These are phyloP conservation scores for Rhagoletis pomonella DNA, from an alignment of 1,140 invertebrate genomes.

Conservation along the genomic window DNA sequence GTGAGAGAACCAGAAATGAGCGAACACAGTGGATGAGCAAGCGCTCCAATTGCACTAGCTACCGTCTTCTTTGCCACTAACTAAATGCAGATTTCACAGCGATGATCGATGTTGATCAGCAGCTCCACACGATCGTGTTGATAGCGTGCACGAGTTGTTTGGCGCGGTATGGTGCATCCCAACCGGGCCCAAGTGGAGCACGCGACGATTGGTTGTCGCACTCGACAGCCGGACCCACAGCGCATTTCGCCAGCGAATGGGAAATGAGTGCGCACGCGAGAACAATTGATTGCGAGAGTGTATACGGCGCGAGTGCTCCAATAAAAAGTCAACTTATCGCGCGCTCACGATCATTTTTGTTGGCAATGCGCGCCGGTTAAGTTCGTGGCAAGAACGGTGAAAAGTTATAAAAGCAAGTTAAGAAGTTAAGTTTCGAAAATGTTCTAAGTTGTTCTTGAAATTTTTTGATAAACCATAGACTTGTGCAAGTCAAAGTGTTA, in stretches of 20 bases:
- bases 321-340: slow-evolving; percentile 53
- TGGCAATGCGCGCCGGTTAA: slow-evolving; percentile 46
- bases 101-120: not conserved
- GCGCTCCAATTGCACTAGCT: not conserved
- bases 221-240: not conserved
- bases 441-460: not conserved
- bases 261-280: not conserved
- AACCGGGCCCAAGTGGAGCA: slow-evolving; percentile 11
- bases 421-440: not conserved
- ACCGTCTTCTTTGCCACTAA: not conserved
- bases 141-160: slow-evolving; percentile 40
- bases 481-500: not conserved
- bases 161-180: not conserved
- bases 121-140: slow-evolving; percentile 25
- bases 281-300: not conserved
- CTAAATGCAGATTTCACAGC: not conserved
- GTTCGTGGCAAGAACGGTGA: slow-evolving; percentile 33
- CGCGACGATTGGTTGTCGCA: slow-evolving; percentile 38
- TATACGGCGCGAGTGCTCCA: not conserved
- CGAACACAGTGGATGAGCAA: not conserved
- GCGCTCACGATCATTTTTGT: slow-evolving; percentile 53
- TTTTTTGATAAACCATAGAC: too few species aligned
- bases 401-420: not conserved
- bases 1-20: not conserved
- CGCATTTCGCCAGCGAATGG: not conserved